Conservation (phyloP, 92 coral and sea anemone genomes). For the Parazoanthus atlanticus region DNA sequence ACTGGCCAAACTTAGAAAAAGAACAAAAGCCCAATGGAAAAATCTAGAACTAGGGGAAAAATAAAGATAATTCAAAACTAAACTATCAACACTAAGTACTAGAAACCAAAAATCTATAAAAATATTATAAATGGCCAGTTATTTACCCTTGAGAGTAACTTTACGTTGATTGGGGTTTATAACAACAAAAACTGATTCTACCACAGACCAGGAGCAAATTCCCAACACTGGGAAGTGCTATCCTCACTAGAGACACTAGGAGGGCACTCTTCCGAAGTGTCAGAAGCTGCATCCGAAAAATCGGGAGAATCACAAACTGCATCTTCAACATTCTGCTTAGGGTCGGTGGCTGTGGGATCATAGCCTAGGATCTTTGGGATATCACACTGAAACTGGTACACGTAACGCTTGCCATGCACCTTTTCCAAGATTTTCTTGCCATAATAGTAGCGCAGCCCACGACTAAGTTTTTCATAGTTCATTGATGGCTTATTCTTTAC, state of each 20-base stretch:
- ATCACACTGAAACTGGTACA: constrained; percentile 91
- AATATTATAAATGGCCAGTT: constrained; percentile 21
- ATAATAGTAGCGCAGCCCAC: constrained; percentile 96
- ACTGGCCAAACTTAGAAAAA: constrained; percentile 31
- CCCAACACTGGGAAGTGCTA: constrained; percentile 30
- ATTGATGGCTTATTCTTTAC: constrained; percentile 92
- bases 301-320: constrained; percentile 85
- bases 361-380: constrained; percentile 90
- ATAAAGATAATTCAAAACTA: not conserved
- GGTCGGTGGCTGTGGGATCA: constrained; percentile 81
- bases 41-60: not conserved
- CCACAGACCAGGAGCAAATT: constrained; percentile 50
- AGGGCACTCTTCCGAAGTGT: constrained; percentile 58
- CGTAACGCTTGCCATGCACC: constrained; percentile 96
- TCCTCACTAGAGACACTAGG: constrained; percentile 53
- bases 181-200: constrained; percentile 38
- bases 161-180: constrained; percentile 22
- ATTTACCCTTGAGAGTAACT: constrained; percentile 33
- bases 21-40: not conserved
- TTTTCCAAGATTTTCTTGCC: constrained; percentile 90
- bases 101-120: not conserved
- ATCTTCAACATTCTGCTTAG: constrained; percentile 71
- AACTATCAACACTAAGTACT: not conserved
- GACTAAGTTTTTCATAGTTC: constrained; percentile 97
- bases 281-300: constrained; percentile 62